Evolutionary conservation across 2,888 invertebrate species (phyloP), one percentile per base, ranked within the genome.

Genomic region (Ophion ellenae): DNA sequence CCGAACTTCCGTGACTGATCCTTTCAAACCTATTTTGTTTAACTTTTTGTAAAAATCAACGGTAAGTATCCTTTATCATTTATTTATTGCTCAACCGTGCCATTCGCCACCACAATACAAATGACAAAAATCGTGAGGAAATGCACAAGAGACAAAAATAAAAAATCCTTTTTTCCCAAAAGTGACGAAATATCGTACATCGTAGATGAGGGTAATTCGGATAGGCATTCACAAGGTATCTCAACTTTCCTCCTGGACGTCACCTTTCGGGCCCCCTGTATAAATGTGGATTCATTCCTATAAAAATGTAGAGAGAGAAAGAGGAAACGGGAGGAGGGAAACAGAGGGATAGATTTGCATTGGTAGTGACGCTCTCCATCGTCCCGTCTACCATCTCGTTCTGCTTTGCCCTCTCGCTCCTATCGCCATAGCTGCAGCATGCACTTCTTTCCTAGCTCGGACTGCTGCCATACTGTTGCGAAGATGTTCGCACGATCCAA

Each of bases 321-420:
- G n/a, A 67, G 20, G 69, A 69, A 47, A 57, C 32, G 47, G 57
- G 47, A 28, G 36, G 61, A 66, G 53, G 40, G 36, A 73, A 6
- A 59, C 20, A 59, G 14, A 69, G 45, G 20, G n/a, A 66, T 36
- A 32, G 11, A 73, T 57, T 32, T 47, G 40, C 40, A 28, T 28
- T 45, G 40, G 67, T 40, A 40, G 59, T 77, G 71, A 63, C 66
- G 17, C 73, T 85, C 84, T 88, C 89, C 87, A 87, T 87, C 1
- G 32, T 88, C 86, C 87, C 88, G 89, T 87, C 88, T 87, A 87
- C 86, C 77, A 67, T 86, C 61, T 85, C 83, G 75, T 84, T 83
- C 84, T 73, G 71, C 64, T 78, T 81, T 75, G 53, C 24, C 9
- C 53, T 61, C 77, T 85, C 79, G 61, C 77, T 71, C 76, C 45